A percentile compares a stretch with the other conserved stretches of the same genome.
Evolutionary conservation across 2,888 invertebrate species (phyloP).

Genomic region (Rhogogaster chlorosoma): DNA sequence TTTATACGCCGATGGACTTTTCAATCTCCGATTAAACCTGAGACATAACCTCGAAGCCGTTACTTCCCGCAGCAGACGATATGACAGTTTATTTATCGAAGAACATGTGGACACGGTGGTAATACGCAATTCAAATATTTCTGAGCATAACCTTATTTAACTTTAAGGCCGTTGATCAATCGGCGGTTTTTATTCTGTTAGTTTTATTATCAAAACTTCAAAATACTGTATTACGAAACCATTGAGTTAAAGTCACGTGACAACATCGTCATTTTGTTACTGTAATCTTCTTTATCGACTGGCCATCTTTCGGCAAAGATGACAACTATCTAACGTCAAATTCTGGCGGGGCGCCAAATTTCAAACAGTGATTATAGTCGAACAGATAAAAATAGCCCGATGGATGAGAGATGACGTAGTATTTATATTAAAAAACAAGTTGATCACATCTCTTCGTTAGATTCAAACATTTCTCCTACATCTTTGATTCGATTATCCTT

Average conservation of each 20-base stretch:
- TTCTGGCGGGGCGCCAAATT: constrained; percentile 20
- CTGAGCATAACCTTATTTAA: neutral
- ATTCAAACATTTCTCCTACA: neutral
- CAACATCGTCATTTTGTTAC: neutral
- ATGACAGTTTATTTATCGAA: neutral
- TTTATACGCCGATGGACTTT: neutral
- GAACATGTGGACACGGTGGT: neutral
- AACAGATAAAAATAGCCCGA: neutral
- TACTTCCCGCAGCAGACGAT: neutral
- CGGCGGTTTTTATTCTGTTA: neutral
- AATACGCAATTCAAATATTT: neutral
- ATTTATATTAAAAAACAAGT: neutral
- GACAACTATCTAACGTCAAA: neutral
- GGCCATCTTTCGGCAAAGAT: neutral
- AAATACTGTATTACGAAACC: neutral
- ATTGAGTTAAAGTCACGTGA: neutral
- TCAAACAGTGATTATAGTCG: neutral
- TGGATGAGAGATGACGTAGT: neutral
- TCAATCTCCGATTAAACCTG: neutral
- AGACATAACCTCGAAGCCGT: constrained; percentile 23
- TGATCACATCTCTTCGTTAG: neutral
- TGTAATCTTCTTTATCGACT: neutral
- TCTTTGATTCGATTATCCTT: neutral
- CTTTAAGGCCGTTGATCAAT: neutral
- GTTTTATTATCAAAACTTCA: neutral